phyloP scores from a whole-genome alignment of 2,113 vertebrate species.

The Phyllopteryx taeniolatus region DNA sequence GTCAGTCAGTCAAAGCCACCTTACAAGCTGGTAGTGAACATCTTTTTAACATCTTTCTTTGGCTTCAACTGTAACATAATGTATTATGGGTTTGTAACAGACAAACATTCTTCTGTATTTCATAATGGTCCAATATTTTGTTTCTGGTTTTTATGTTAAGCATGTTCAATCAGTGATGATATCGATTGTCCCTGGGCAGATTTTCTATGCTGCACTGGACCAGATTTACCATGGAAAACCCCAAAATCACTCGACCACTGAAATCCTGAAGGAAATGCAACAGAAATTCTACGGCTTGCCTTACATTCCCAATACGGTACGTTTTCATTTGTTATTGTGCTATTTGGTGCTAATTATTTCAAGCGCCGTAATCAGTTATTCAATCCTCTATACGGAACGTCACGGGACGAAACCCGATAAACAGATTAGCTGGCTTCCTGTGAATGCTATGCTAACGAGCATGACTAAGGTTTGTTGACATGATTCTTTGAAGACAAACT shows the following conservation, averaged over 20 bases:
- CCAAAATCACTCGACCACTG: conserved; percentile 84
- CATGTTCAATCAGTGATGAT: background rate
- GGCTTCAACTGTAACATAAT: background rate
- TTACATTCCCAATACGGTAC: conserved; percentile 86
- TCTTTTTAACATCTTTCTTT: background rate
- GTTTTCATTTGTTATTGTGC: background rate
- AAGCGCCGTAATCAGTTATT: background rate
- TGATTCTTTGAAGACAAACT: too few relatives aligned
- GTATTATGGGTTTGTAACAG: background rate
- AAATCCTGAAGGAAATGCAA: conserved; percentile 88
- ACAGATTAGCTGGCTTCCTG: too few relatives aligned
- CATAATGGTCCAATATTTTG: background rate
- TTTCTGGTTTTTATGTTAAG: background rate
- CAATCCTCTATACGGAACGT: too few relatives aligned
- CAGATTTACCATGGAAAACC: conserved; percentile 91
- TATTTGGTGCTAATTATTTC: conserved; percentile 33
- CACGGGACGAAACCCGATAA: too few relatives aligned
- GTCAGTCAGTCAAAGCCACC: background rate
- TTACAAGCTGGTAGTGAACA: background rate
- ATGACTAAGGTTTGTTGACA: too few relatives aligned
- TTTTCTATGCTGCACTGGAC: conserved; percentile 93
- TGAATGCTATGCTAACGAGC: too few relatives aligned
- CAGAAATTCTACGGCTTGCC: conserved; percentile 88
- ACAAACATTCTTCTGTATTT: background rate
- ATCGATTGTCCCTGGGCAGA: conserved; percentile 64